phyloP scores from a whole-genome alignment of 2,797 vertebrate genomes.

The Microtus obscurus region DNA sequence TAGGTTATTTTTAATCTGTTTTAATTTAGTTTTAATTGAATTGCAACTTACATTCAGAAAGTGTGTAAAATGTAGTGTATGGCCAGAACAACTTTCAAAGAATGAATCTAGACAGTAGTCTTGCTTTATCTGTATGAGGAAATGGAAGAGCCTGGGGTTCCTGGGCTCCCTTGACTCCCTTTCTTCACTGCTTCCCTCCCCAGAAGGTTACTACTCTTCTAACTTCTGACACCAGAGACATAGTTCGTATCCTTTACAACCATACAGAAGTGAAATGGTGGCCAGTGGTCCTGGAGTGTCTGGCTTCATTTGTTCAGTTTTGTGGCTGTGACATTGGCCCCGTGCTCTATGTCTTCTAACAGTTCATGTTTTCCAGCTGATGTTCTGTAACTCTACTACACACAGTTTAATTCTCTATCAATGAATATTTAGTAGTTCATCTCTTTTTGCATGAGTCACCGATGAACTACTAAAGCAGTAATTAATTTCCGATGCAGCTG shows the following conservation, averaged over 20 bases:
- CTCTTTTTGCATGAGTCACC: constrained; percentile 70
- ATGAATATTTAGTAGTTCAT: too few species aligned
- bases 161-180: background rate
- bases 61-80: background rate
- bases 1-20: background rate
- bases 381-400: background rate
- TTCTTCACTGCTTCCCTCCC: background rate
- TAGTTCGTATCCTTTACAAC: background rate
- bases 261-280: background rate
- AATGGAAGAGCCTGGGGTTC: background rate
- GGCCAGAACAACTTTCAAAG: constrained; percentile 19
- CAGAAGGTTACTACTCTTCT: background rate
- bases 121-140: background rate
- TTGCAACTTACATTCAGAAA: background rate
- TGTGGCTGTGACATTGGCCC: background rate
- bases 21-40: background rate
- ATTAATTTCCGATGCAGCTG: constrained; percentile 78
- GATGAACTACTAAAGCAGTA: constrained; percentile 69
- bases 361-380: background rate
- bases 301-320: background rate
- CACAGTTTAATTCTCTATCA: background rate
- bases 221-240: background rate
- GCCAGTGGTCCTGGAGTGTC: background rate
- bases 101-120: background rate
- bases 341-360: fast-evolving